Evolutionary conservation across 1,140 invertebrate species (phyloP), one percentile per base, ranked within the genome.

Genomic region (Atta texana): DNA sequence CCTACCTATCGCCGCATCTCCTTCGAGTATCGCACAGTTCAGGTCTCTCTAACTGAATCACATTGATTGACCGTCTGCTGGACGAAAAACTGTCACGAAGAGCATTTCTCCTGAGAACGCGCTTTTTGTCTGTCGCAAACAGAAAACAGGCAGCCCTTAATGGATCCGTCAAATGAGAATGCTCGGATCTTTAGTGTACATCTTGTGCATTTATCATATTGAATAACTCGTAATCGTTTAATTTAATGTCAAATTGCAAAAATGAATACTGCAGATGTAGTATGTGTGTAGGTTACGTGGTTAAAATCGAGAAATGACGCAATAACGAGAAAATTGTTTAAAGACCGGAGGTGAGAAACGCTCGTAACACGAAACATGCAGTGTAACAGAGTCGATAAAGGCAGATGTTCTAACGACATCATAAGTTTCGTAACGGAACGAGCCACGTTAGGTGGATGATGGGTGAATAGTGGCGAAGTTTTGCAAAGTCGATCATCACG

Each of bases 51-150:
- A 91, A 92, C 89, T 93, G 94, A 95, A 94, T 95, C 93, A 93
- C 92, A 93, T 93, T 94, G 93, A 95, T 94, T 94, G 92, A 93
- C 91, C 92, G 91, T 92, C 91, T 87, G 92, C 59, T 78, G 78
- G 55, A 75, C 82, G 57, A 90, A 78, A 88, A 82, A 84, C 80
- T 31, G 69, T 18, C 69, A 55, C 55, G 68, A 24, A 72, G n/a
- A 82, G 69, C 10, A 57, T 72, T 81, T 72, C 78, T 81, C 69
- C 4, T 18, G 69, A 74, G 69, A 51, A 39, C 18, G 69, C 55
- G 69, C 34, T 74, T 82, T 84, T 84, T 84, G 34, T 59, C 53
- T 12, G 55, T 14, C 59, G 44, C 72, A 61, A 53, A 61, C 6
- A 66, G 51, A 81, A 81, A 81, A 49, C 34, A 28, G 44, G n/a